Conservation (phyloP, 1,140 invertebrate genomes). For the Tetraneura akinire region DNA sequence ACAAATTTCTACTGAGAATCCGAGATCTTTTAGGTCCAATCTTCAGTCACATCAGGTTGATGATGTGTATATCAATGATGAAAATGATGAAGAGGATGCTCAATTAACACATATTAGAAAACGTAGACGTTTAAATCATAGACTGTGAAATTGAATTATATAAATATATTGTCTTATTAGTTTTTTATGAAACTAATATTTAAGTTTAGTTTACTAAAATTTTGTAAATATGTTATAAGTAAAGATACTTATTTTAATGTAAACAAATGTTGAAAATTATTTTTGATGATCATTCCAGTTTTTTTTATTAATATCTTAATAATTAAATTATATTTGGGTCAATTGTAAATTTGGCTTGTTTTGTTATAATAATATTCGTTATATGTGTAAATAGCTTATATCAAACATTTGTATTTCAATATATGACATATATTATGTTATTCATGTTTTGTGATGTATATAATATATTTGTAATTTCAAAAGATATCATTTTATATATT, state of each 20-base stretch:
- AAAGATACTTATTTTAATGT: constrained; percentile 7
- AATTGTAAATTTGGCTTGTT: background rate
- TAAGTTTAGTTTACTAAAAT: too few species aligned
- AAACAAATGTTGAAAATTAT: background rate
- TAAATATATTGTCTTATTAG: background rate
- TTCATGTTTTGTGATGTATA: too few species aligned
- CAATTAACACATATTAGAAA: background rate
- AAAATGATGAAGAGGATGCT: background rate
- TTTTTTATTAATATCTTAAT: background rate
- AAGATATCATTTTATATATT: too few species aligned
- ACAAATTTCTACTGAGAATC: too few species aligned
- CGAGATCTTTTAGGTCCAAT: too few species aligned
- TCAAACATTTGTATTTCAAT: constrained; percentile 18
- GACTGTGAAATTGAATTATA: background rate
- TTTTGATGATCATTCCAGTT: constrained; percentile 6
- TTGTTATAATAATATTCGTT: constrained; percentile 8
- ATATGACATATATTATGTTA: background rate
- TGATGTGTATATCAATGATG: background rate
- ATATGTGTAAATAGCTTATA: background rate
- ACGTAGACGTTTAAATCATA: background rate
- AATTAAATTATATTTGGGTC: constrained; percentile 10
- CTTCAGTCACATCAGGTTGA: too few species aligned
- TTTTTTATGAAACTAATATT: too few species aligned
- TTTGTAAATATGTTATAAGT: constrained; percentile 22
- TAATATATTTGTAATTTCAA: too few species aligned